These are phyloP conservation scores for Pseudorhiza aurosa DNA, from an alignment of 30 jellyfish, hydroid and myxozoan species.

Conservation along the genomic window DNA sequence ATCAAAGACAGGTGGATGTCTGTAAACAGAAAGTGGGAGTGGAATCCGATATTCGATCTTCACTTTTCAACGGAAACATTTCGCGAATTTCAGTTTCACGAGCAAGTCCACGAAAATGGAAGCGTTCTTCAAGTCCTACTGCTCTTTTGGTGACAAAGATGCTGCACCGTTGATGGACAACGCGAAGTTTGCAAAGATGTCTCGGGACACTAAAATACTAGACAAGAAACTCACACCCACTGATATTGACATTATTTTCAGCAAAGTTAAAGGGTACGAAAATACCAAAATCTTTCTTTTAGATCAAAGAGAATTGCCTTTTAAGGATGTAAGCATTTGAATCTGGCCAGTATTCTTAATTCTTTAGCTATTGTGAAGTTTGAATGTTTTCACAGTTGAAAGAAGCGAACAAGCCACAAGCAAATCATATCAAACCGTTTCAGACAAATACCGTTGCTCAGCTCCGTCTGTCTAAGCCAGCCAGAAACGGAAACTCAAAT, in stretches of 20 bases:
- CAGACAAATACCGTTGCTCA: no score
- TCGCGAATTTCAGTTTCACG: background rate
- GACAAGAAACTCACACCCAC: conserved; percentile 95
- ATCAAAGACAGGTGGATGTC: conserved; percentile 25
- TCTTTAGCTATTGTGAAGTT: no score
- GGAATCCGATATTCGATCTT: background rate
- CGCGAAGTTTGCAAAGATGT: conserved; percentile 92
- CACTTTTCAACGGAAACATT: background rate
- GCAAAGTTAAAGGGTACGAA: conserved; percentile 77
- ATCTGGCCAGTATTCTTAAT: no score
- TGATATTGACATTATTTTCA: conserved; percentile 92
- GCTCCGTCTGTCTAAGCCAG: no score
- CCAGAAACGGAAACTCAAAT: no score
- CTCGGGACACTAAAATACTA: conserved; percentile 87
- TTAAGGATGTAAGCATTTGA: no score
- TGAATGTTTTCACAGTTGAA: no score
- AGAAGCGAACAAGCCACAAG: no score
- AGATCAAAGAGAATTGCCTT: no score
- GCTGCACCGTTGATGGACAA: conserved; percentile 95
- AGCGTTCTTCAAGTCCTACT: conserved; percentile 88
- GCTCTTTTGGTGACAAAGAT: conserved; percentile 94
- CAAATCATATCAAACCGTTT: no score
- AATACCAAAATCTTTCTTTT: background rate
- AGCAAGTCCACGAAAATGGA: conserved; percentile 82
- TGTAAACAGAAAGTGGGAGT: background rate